Base-by-base conservation (phyloP, 2,797 vertebrate species). In the Champsocephalus esox region DNA sequence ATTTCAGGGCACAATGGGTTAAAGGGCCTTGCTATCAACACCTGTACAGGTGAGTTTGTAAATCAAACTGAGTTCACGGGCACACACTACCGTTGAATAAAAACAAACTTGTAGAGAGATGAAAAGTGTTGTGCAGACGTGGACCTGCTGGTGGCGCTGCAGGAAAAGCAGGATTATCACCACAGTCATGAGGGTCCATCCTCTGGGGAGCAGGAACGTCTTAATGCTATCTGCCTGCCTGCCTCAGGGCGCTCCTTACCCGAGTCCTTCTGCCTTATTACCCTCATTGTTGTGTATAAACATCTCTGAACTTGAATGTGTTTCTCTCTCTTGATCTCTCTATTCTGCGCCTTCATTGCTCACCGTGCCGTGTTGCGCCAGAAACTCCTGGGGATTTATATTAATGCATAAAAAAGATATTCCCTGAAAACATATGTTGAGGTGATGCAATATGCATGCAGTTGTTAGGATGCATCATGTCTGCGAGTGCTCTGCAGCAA, bases 391-490 rank as follows among this genome's bases (percentile, higher is more conserved):
- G 76, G 83, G 76, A 81, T 84, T 75, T 52, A 45, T 62, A 81
- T 76, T 80, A 82, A 83, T 83, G 74, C 76, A 78, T 64, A 77
- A 87, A 82, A 76, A 57, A 87, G 78, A 80, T 74, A 71, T 78
- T 82, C 75, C 66, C 77, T 68, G 59, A 76, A 79, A 85, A 82
- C 74, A 83, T 28, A 68, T 85, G 79, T 79, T 0, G 48, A 74
- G 46, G 60, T 67, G 67, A 90, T 87, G 77, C 68, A 88, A 88
- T 79, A 83, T 88, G 87, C 71, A 88, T 84, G 85, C 44, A 52
- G 80, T 75, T 84, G 80, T 88, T 44, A 77, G 61, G 66, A 69
- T 61, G 70, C 61, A 81, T 88, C 81, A 74, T 71, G 71, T 86
- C 80, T 85, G 62, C 11, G 13, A 50, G 12, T 0, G 45, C 65